A percentile compares a stretch with the other conserved stretches of the same genome.
Evolutionary conservation across 2,888 invertebrate genomes (phyloP).

Genomic region (Nebria salina): DNA sequence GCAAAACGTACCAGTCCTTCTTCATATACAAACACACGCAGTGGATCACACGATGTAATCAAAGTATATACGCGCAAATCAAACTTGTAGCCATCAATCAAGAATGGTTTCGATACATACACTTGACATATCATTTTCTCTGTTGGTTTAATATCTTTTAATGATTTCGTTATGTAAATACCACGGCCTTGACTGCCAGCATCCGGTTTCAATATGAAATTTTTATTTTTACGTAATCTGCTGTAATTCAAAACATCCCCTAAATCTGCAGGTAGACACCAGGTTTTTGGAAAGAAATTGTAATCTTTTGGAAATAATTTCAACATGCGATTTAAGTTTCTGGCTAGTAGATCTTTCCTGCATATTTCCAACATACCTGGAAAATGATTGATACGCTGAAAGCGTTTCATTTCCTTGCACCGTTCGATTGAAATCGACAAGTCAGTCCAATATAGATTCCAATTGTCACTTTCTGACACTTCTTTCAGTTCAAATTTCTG

Average conservation of each 20-base stretch:
- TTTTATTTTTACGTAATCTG: constrained; percentile 75
- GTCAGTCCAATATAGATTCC: constrained; percentile 94
- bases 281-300: constrained; percentile 92
- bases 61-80: constrained; percentile 89
- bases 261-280: constrained; percentile 91
- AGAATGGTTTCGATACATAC: constrained; percentile 78
- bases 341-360: constrained; percentile 87
- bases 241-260: constrained; percentile 79
- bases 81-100: constrained; percentile 93
- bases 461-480: constrained; percentile 81
- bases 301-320: constrained; percentile 90
- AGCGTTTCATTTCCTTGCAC: constrained; percentile 91
- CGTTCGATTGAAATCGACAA: constrained; percentile 85
- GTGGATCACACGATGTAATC: constrained; percentile 90
- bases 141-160: constrained; percentile 81
- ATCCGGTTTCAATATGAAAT: constrained; percentile 91
- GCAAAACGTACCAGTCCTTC: constrained; percentile 92
- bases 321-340: constrained; percentile 90
- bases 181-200: constrained; percentile 91
- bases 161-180: constrained; percentile 84
- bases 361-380: constrained; percentile 70
- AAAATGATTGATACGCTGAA: constrained; percentile 93
- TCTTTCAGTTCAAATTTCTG: constrained; percentile 78
- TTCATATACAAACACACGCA: constrained; percentile 89
- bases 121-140: constrained; percentile 90